Conservation (phyloP, 2,888 invertebrate genomes). For the Caradrina kadenii region DNA sequence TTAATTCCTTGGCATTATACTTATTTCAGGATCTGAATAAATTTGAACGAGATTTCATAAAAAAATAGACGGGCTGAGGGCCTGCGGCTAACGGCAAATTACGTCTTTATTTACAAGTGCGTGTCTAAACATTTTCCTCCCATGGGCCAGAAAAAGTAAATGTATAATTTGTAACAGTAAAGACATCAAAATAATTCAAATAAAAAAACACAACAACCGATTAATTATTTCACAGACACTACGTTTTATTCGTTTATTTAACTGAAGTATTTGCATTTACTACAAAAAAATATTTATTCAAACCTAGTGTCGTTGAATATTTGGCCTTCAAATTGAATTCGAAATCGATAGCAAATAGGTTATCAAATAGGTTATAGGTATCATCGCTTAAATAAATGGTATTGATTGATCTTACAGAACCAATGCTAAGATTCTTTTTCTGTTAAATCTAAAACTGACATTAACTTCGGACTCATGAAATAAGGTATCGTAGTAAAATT, state of each 20-base stretch:
- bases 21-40: slow-evolving; percentile 88
- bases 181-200: slow-evolving; percentile 13
- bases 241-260: background rate
- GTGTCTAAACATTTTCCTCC: slow-evolving; percentile 75
- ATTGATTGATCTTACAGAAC: background rate
- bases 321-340: background rate
- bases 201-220: slow-evolving; percentile 3
- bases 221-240: background rate
- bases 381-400: background rate
- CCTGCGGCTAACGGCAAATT: slow-evolving; percentile 88
- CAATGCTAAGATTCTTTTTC: background rate
- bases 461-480: background rate
- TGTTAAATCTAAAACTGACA: background rate
- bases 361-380: too few relatives aligned
- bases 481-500: background rate
- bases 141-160: slow-evolving; percentile 65
- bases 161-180: slow-evolving; percentile 33
- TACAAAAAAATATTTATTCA: background rate
- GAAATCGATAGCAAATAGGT: too few relatives aligned
- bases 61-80: slow-evolving; percentile 82
- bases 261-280: background rate
- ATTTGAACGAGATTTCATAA: slow-evolving; percentile 85
- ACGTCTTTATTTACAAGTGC: slow-evolving; percentile 86
- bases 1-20: slow-evolving; percentile 88
- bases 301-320: background rate